Conservation (phyloP, 2,888 invertebrate species). For the Drosophila subquinaria region DNA sequence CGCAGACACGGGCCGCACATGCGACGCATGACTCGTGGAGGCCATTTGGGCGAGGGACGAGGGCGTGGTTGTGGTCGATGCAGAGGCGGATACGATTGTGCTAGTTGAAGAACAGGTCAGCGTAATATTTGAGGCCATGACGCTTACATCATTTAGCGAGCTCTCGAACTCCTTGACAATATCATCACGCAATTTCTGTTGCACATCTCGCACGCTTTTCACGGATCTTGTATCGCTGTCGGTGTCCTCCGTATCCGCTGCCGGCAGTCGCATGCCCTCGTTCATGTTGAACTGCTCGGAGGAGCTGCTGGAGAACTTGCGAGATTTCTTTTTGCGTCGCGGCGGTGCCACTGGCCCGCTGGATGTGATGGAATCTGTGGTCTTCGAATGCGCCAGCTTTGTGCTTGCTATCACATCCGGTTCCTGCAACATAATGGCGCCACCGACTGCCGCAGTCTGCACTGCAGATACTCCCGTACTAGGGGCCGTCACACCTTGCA, state of each 20-base stretch:
- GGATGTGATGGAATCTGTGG: constrained; percentile 85
- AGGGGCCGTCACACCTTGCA: constrained; percentile 1
- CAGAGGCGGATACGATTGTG: constrained; percentile 78
- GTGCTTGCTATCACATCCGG: constrained; percentile 98
- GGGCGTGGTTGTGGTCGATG: constrained; percentile 72
- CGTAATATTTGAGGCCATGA: constrained; percentile 54
- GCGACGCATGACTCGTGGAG: constrained; percentile 70
- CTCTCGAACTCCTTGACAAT: constrained; percentile 90
- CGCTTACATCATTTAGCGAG: constrained; percentile 88
- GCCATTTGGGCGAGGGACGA: constrained; percentile 71
- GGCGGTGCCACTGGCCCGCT: constrained; percentile 91
- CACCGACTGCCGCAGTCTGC: constrained; percentile 8
- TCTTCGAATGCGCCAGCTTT: constrained; percentile 88
- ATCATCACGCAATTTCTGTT: constrained; percentile 84
- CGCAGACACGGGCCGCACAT: constrained; percentile 79
- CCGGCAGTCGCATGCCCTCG: constrained; percentile 80
- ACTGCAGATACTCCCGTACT: constrained; percentile 6
- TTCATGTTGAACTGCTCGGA: constrained; percentile 85
- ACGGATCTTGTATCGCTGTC: constrained; percentile 83
- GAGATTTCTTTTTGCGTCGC: constrained; percentile 89
- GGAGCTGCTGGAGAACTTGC: constrained; percentile 84
- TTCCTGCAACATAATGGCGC: constrained; percentile 86
- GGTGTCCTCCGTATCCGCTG: constrained; percentile 83
- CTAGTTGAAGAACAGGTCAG: constrained; percentile 76
- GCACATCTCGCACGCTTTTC: constrained; percentile 83